These are phyloP conservation scores for Sebastes paucispinis DNA, from an alignment of 2,797 vertebrate genomes.

Conservation along the genomic window DNA sequence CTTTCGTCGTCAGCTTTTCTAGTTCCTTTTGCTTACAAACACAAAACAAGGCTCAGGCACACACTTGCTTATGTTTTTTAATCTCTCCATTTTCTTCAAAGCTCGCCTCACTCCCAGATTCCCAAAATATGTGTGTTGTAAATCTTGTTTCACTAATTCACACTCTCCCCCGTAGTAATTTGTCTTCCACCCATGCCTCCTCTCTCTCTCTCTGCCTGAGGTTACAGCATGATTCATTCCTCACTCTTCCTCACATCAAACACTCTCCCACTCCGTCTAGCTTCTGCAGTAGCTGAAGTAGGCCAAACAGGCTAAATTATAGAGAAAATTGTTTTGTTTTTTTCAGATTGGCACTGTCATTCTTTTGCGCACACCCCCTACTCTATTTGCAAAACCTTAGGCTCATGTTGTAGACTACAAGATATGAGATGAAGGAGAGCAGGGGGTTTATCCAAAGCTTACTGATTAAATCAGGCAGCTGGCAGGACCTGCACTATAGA, in stretches of 20 bases:
- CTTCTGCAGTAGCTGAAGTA: slow-evolving; percentile 16
- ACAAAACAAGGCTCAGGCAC: background rate
- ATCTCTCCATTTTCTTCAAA: slow-evolving; percentile 34
- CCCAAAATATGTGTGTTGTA: slow-evolving; percentile 28
- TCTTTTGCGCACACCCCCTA: background rate
- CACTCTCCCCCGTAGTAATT: slow-evolving; percentile 28
- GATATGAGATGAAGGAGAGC: slow-evolving; percentile 12
- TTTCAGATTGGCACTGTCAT: background rate
- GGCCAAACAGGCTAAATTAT: slow-evolving; percentile 12
- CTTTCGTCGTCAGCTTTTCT: background rate
- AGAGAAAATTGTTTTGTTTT: background rate
- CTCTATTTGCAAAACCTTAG: background rate
- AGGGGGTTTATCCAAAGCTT: slow-evolving; percentile 8
- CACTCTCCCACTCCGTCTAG: slow-evolving; percentile 17
- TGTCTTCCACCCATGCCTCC: slow-evolving; percentile 23
- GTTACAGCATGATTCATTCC: slow-evolving; percentile 50
- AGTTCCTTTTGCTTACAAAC: background rate
- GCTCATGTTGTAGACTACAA: background rate
- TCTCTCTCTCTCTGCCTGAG: slow-evolving; percentile 26
- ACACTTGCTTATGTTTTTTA: slow-evolving; percentile 11
- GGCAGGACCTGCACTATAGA: slow-evolving; percentile 14
- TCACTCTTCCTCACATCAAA: slow-evolving; percentile 29
- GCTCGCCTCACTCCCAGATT: slow-evolving; percentile 6
- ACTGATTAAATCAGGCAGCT: slow-evolving; percentile 38
- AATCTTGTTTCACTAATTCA: slow-evolving; percentile 54